Evolutionary conservation across 1,140 invertebrate species (phyloP).

Genomic region (Thaumatotibia leucotreta): DNA sequence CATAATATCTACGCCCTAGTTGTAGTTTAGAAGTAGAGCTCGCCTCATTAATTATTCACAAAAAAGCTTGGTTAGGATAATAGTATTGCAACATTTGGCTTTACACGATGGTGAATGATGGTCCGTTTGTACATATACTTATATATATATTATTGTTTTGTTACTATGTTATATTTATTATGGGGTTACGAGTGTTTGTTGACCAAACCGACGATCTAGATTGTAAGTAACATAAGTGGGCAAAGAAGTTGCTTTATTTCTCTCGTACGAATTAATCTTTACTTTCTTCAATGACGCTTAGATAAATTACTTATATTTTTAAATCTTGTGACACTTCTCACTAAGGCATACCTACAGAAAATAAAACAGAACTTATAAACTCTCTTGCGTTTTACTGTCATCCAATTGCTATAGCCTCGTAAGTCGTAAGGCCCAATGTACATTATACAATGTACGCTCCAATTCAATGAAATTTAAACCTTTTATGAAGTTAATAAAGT

Average conservation of each 20-base stretch:
- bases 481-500: no score
- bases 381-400: background rate
- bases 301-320: slow-evolving; percentile 52
- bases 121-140: slow-evolving; percentile 41
- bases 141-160: slow-evolving; percentile 45
- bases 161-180: slow-evolving; percentile 56
- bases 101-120: slow-evolving; percentile 18
- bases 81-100: background rate
- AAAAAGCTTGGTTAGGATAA: slow-evolving; percentile 9
- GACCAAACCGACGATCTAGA: slow-evolving; percentile 60
- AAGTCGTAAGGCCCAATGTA: no score
- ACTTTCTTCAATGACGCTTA: slow-evolving; percentile 48
- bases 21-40: background rate
- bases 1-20: background rate
- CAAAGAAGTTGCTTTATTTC: slow-evolving; percentile 54
- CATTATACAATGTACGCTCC: no score
- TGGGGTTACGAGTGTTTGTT: slow-evolving; percentile 66
- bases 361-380: slow-evolving; percentile 33
- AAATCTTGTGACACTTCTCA: slow-evolving; percentile 59
- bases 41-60: slow-evolving; percentile 1
- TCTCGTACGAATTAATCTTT: slow-evolving; percentile 34
- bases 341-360: slow-evolving; percentile 61
- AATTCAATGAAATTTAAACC: no score
- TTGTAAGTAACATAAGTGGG: slow-evolving; percentile 41
- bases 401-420: no score